Percentiles rank a stretch among this genome's conserved stretches.
These are phyloP conservation scores for Synaphobranchus kaupii DNA, from an alignment of 2,797 vertebrate species.

Conservation along the genomic window DNA sequence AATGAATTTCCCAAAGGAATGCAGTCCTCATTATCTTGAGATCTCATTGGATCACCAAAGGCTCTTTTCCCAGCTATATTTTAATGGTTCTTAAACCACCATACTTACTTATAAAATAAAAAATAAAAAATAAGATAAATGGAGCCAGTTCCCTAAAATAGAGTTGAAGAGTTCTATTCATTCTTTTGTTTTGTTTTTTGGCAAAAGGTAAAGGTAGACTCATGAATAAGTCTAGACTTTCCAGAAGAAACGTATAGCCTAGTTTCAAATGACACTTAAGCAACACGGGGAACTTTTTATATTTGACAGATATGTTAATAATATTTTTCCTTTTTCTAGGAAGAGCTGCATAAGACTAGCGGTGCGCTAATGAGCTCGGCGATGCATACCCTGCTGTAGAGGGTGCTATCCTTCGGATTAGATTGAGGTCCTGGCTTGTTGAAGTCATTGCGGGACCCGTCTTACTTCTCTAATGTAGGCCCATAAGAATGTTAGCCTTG, in stretches of 20 bases:
- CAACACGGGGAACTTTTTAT: too few relatives aligned
- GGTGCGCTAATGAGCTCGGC: too few relatives aligned
- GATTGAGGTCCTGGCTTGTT: too few relatives aligned
- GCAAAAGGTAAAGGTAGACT: background rate
- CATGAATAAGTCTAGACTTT: background rate
- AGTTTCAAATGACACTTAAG: too few relatives aligned
- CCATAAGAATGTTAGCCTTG: too few relatives aligned
- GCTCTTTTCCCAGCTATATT: background rate
- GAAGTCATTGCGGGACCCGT: too few relatives aligned
- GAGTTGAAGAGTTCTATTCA: background rate
- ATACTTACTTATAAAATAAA: conserved; percentile 3
- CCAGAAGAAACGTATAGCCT: background rate
- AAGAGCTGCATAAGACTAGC: too few relatives aligned
- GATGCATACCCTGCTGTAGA: too few relatives aligned
- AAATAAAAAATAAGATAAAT: background rate
- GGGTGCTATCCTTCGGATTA: too few relatives aligned
- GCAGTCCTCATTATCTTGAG: conserved; percentile 51
- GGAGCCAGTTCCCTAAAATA: background rate
- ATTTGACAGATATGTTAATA: too few relatives aligned
- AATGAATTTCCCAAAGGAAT: conserved; percentile 38
- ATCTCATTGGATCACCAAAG: conserved; percentile 46
- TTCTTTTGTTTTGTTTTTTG: background rate
- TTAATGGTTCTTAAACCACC: background rate
- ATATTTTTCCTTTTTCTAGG: background rate
- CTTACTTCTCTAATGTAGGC: too few relatives aligned